A percentile compares a stretch with the other conserved stretches of the same genome.
phyloP scores from a whole-genome alignment of 2,888 invertebrate species.

The Epirrita christyi region DNA sequence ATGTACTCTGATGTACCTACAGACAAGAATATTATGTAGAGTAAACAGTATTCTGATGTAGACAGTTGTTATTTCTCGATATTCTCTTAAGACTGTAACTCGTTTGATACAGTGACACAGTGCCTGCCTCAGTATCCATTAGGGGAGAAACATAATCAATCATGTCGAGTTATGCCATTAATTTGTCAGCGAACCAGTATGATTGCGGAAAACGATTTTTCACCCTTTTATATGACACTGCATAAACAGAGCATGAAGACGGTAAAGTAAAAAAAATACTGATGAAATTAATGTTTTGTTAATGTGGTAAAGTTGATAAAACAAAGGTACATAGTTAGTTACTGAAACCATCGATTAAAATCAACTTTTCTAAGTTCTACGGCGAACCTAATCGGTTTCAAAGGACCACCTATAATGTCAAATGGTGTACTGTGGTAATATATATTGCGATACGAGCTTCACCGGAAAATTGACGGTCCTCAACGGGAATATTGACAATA shows the following conservation, averaged over 20 bases:
- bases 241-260: not conserved
- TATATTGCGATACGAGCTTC: conserved; percentile 31
- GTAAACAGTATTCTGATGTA: not conserved
- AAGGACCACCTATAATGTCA: conserved; percentile 34
- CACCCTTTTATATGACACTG: not conserved
- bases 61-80: not conserved
- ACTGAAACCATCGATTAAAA: too few species aligned
- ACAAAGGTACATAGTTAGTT: too few species aligned
- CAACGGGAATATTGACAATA: conserved; percentile 27
- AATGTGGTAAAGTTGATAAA: not conserved
- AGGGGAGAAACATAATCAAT: conserved; percentile 15
- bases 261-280: not conserved
- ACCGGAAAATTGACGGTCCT: conserved; percentile 27
- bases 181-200: conserved; percentile 11
- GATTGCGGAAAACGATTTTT: conserved; percentile 18
- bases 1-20: too few species aligned
- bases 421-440: conserved; percentile 19
- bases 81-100: not conserved
- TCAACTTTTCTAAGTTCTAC: too few species aligned
- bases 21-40: too few species aligned
- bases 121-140: conserved; percentile 8
- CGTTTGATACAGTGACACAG: not conserved
- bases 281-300: not conserved
- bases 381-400: conserved; percentile 35
- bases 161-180: conserved; percentile 18